Evolutionary conservation across 2,113 vertebrate genomes (phyloP), one percentile per base, ranked within the genome.

Genomic region (Mesocricetus auratus): DNA sequence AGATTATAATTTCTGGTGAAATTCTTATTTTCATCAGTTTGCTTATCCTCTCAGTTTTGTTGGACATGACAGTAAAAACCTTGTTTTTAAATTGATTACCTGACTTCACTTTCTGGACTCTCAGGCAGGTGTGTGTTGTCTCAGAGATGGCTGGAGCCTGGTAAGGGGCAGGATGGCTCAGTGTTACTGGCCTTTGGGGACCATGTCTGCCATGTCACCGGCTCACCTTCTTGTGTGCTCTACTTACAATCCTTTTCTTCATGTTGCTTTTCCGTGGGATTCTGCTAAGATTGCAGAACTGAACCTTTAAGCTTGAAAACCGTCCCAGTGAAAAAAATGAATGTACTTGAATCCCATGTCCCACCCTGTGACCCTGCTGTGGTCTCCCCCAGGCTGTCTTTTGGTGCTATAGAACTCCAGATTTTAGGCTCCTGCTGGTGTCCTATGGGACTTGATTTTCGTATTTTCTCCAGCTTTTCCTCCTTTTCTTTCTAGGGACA

Each of bases 221-320:
- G 22, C 0, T n/a, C 10, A 42, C 7, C 4, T 0, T 56, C 36
- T 71, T 8, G 3, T 26, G 21, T 64, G 81, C 85, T 36, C 47
- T 31, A 82, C 45, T 58, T 78, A 60, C 22, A 73, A 7, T 90
- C 2, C 47, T 90, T 87, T 66, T 62, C 39, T 94, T 73, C 1
- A 13, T 15, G 36, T 1, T 81, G 5, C 15, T 47, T 73, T 71
- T 92, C 58, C 42, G 42, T 90, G 69, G 1, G 31, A 24, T 93
- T 95, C 95, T 73, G 21, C 90, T 87, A 90, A 87, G 36, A 82
- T 33, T 82, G 78, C 42, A 56, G 15, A 83, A 62, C 82, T 58
- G 89, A 39, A 29, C n/a, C 62, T 31, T 90, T 33, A 53, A 42
- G 87, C 42, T 50, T 90, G 71, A 62, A 82, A 77, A 58, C 10